Base-by-base conservation (phyloP, 2,113 vertebrate species). In the Cairina moschata region DNA sequence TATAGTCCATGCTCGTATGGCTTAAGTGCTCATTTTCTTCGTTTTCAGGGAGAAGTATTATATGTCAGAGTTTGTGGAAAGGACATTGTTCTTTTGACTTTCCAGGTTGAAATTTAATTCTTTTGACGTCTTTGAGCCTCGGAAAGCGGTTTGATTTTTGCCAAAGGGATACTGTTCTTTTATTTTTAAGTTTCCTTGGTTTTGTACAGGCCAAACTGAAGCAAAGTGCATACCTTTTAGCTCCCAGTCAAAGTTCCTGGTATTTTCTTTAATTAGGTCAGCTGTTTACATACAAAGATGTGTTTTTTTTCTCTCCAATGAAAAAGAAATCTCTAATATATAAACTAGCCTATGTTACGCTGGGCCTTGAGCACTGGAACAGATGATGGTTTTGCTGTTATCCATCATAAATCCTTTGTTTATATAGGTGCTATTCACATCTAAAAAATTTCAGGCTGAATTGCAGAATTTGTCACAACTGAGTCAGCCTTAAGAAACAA, bases 271-370 rank as follows among this genome's bases (percentile, higher is more conserved):
- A 71, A 86, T 91, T 88, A 95, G 89, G 67, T 97, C 96, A 97
- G 44, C 79, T 86, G 74, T 94, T 96, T 96, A 96, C 95, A 95
- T 87, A 95, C 71, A 95, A 97, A 97, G 73, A 96, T 72, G 25
- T 36, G n/a, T 5, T 34, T 69, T 88, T 97, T 88, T 97, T 56
- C 85, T 97, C 25, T 54, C 77, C 79, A 72, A 7, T 83, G 89
- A 90, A 90, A 88, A 83, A 72, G 77, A 88, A 48, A 83, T 46
- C 18, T 93, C 42, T 81, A 75, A 73, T 84, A 91, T 12, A 25
- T 82, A 75, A 91, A 36, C 23, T 68, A 83, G 46, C 22, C 31
- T n/a, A 36, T 50, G 72, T 89, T 74, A 59, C 34, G n/a, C 55
- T 74, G 85, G 69, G 67, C 55, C 46, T 78, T 91, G n/a, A 77